A percentile compares a stretch with the other conserved stretches of the same genome.
Conservation (phyloP, 2,113 vertebrate species). For the Syrrhaptes paradoxus region DNA sequence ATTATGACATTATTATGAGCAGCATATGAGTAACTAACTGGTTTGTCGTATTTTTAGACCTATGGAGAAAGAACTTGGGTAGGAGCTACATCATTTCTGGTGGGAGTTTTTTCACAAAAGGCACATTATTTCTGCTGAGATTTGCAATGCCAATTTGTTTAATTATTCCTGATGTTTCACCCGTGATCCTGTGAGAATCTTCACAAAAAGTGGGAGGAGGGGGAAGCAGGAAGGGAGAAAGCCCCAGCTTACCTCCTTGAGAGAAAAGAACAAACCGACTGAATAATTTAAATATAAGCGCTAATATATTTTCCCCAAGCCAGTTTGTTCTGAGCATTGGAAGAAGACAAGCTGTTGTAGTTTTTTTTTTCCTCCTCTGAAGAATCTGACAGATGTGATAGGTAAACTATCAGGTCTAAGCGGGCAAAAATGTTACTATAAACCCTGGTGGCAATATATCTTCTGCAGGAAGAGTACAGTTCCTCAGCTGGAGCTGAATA, state of each 20-base stretch:
- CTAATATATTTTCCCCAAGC: background rate
- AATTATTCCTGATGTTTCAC: conserved; percentile 56
- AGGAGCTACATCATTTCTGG: conserved; percentile 65
- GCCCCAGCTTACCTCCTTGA: conserved; percentile 24
- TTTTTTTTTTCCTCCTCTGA: background rate
- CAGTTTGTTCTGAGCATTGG: background rate
- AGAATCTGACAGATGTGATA: conserved; percentile 57
- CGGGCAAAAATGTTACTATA: conserved; percentile 12
- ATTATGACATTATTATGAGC: conserved; percentile 79
- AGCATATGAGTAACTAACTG: conserved; percentile 73
- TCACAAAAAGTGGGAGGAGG: conserved; percentile 17
- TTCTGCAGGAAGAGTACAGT: conserved; percentile 8
- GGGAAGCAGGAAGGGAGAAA: conserved; percentile 7
- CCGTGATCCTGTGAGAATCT: conserved; percentile 35
- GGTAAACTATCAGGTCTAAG: conserved; percentile 49
- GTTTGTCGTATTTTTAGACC: conserved; percentile 75
- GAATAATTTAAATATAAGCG: conserved; percentile 41
- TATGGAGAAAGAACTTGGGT: conserved; percentile 73
- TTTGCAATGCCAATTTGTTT: conserved; percentile 61
- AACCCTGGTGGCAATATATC: conserved; percentile 31
- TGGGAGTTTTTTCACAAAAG: conserved; percentile 63
- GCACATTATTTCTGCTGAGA: conserved; percentile 48
- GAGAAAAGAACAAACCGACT: background rate
- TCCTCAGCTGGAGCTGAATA: background rate
- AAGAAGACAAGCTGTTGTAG: conserved; percentile 25